A percentile compares a stretch with the other conserved stretches of the same genome.
These are phyloP conservation scores for Brachyrhaphis roseni DNA, from an alignment of 2,797 vertebrate genomes.

Conservation along the genomic window DNA sequence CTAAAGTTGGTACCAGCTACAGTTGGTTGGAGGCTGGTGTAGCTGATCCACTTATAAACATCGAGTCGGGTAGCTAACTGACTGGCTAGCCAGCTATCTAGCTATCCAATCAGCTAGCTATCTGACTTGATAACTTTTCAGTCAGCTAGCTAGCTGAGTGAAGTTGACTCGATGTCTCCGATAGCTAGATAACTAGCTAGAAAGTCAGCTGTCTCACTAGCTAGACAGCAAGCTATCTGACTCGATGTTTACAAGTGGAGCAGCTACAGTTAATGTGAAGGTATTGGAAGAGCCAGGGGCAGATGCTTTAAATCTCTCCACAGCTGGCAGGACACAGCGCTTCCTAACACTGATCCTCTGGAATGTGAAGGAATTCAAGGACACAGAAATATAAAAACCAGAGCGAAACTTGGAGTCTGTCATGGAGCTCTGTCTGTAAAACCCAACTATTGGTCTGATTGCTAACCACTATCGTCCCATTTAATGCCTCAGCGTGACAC, in stretches of 20 bases:
- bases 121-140: background rate
- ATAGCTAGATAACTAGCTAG: background rate
- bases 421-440: slow-evolving; percentile 32
- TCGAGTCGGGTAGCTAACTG: background rate
- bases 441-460: slow-evolving; percentile 48
- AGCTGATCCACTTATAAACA: too few relatives aligned
- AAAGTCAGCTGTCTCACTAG: background rate
- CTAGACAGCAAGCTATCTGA: background rate
- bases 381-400: slow-evolving; percentile 38
- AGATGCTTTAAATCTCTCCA: slow-evolving; percentile 60
- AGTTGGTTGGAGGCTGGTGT: too few relatives aligned
- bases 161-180: too few relatives aligned
- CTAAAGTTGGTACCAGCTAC: too few relatives aligned
- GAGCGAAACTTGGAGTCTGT: slow-evolving; percentile 29
- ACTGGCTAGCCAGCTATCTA: background rate
- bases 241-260: background rate
- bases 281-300: slow-evolving; percentile 42
- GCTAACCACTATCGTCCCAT: slow-evolving; percentile 50
- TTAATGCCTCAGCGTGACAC: slow-evolving; percentile 54
- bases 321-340: slow-evolving; percentile 75
- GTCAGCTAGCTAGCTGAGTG: background rate
- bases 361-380: slow-evolving; percentile 70
- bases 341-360: slow-evolving; percentile 73
- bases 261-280: slow-evolving; percentile 12
- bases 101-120: background rate